A percentile compares a stretch with the other conserved stretches of the same genome.
Conservation (phyloP, 2,888 invertebrate genomes). For the Tipula vernalis region DNA sequence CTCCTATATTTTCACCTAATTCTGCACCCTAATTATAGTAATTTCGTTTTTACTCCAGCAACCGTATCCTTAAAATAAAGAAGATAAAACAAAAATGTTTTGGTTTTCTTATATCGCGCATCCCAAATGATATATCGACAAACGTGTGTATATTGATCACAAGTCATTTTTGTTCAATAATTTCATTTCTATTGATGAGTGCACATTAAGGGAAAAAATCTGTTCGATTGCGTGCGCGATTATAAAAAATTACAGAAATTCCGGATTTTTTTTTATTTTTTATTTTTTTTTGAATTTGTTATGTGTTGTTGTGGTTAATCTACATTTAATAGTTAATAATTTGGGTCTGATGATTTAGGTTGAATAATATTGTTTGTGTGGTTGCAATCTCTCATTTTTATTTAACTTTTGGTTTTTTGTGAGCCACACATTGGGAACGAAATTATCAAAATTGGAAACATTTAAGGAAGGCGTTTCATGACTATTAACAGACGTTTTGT, state of each 20-base stretch:
- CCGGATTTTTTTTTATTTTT: no score
- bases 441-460: not conserved
- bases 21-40: not conserved
- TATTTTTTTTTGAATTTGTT: not conserved
- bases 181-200: not conserved
- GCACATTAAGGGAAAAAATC: not conserved
- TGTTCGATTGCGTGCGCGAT: not conserved
- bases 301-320: not conserved
- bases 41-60: not conserved
- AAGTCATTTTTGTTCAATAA: not conserved
- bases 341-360: not conserved
- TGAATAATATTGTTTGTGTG: not conserved
- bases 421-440: not conserved
- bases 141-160: not conserved
- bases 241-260: not conserved
- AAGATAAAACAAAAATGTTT: not conserved
- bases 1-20: not conserved
- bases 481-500: not conserved
- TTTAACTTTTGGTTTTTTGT: not conserved
- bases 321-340: constrained; percentile 8
- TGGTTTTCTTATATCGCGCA: not conserved
- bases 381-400: not conserved
- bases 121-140: not conserved
- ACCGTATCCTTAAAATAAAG: not conserved
- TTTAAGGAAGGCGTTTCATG: not conserved